Percentiles rank a stretch among this genome's conserved stretches.
phyloP scores from a whole-genome alignment of 1,140 invertebrate genomes.

The Choristoneura fumiferana region DNA sequence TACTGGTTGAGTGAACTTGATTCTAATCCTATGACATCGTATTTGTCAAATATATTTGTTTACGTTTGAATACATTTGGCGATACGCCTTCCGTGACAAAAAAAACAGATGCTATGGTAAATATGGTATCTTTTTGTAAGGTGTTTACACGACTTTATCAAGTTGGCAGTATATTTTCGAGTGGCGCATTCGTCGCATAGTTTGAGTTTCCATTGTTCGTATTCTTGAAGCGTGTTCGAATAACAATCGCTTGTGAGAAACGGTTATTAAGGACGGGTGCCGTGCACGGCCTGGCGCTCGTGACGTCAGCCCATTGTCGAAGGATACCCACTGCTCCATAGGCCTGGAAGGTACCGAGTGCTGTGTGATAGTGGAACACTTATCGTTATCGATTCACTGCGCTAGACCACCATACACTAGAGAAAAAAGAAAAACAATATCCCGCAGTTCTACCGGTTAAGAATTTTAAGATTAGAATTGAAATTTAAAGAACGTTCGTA shows the following conservation, averaged over 20 bases:
- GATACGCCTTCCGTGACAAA: background rate
- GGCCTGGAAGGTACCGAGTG: background rate
- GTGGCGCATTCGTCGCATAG: background rate
- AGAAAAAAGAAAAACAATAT: too few species aligned
- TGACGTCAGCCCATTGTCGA: slow-evolving; percentile 10
- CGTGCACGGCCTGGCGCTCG: background rate
- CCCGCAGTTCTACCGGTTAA: too few species aligned
- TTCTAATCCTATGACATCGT: background rate
- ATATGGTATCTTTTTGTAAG: background rate
- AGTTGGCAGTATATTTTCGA: background rate
- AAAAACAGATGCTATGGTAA: background rate
- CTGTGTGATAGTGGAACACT: slow-evolving; percentile 3
- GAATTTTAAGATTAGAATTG: too few species aligned
- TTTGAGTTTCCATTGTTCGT: slow-evolving; percentile 37
- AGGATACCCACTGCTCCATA: background rate
- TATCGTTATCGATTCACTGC: background rate
- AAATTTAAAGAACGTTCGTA: too few species aligned
- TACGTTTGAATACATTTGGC: background rate
- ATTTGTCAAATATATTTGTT: background rate
- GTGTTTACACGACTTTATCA: slow-evolving; percentile 1
- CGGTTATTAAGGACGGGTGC: slow-evolving; percentile 13
- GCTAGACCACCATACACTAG: too few species aligned
- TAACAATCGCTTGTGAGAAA: slow-evolving; percentile 17
- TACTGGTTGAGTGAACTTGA: background rate
- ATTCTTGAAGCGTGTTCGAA: slow-evolving; percentile 33